These are phyloP conservation scores for Marisa cornuarietis DNA, from an alignment of 1,140 invertebrate genomes.

Conservation along the genomic window DNA sequence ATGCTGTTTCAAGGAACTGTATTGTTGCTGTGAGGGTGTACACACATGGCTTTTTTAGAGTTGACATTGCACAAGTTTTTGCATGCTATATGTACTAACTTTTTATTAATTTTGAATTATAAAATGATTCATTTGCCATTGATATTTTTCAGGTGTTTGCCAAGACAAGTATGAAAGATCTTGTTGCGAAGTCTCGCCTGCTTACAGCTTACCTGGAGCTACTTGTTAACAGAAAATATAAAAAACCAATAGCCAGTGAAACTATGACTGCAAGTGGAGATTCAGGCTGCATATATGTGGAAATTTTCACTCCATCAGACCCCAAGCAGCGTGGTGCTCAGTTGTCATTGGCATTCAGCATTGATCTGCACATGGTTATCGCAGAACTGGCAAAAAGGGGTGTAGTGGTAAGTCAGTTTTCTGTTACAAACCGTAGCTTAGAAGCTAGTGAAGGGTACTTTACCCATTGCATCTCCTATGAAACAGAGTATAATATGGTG, in stretches of 20 bases:
- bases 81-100: too few relatives aligned
- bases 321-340: slow-evolving; percentile 70
- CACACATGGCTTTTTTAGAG: too few relatives aligned
- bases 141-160: slow-evolving; percentile 67
- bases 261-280: background rate
- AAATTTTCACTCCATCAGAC: slow-evolving; percentile 70
- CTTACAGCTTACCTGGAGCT: slow-evolving; percentile 72
- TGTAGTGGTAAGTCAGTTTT: slow-evolving; percentile 67
- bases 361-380: slow-evolving; percentile 63
- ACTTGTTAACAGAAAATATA: slow-evolving; percentile 57
- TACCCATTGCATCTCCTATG: too few relatives aligned
- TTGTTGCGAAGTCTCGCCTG: slow-evolving; percentile 68
- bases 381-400: slow-evolving; percentile 68
- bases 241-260: slow-evolving; percentile 16
- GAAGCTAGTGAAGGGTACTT: too few relatives aligned
- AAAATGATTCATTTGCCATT: background rate
- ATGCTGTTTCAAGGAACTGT: too few relatives aligned
- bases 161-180: slow-evolving; percentile 66
- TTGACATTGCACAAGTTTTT: too few relatives aligned
- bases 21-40: too few relatives aligned
- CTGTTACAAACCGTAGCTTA: too few relatives aligned
- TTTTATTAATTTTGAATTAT: too few relatives aligned
- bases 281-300: slow-evolving; percentile 42
- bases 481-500: too few relatives aligned
- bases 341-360: slow-evolving; percentile 67